Percentiles rank a stretch among this genome's conserved stretches.
Evolutionary conservation across 2,113 vertebrate species (phyloP).

Genomic region (Etheostoma cragini): DNA sequence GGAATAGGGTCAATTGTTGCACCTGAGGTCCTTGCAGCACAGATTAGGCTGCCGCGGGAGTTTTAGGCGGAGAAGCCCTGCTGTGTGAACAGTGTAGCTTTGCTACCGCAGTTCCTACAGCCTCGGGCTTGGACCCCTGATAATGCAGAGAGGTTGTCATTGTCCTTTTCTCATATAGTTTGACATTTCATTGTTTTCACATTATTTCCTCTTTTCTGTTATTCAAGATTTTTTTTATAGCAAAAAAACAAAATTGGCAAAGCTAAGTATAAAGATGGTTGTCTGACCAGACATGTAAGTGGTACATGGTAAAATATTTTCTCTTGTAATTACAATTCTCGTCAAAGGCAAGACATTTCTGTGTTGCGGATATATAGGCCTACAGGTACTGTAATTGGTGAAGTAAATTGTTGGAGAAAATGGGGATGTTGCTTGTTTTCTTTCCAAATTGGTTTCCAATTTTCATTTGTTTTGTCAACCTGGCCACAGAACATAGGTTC

Average conservation of each 20-base stretch:
- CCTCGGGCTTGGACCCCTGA: neutral
- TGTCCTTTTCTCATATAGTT: slow-evolving; percentile 14
- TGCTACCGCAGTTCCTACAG: too few relatives aligned
- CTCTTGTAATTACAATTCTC: slow-evolving; percentile 45
- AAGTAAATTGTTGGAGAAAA: slow-evolving; percentile 61
- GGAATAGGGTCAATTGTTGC: too few relatives aligned
- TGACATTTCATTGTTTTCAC: slow-evolving; percentile 18
- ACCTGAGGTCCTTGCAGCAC: too few relatives aligned
- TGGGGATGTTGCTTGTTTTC: slow-evolving; percentile 53
- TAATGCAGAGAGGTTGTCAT: slow-evolving; percentile 10
- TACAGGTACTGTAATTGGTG: slow-evolving; percentile 40
- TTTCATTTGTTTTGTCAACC: slow-evolving; percentile 68
- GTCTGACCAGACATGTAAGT: slow-evolving; percentile 22
- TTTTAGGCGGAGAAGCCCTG: too few relatives aligned
- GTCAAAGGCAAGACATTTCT: slow-evolving; percentile 33
- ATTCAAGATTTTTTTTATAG: neutral
- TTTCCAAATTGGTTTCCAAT: slow-evolving; percentile 65
- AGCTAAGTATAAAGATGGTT: slow-evolving; percentile 20
- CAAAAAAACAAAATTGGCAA: slow-evolving; percentile 11
- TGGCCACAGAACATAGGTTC: slow-evolving; percentile 55
- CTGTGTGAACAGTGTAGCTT: too few relatives aligned
- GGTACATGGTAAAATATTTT: slow-evolving; percentile 26
- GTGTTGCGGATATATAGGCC: slow-evolving; percentile 41
- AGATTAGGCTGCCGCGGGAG: too few relatives aligned
- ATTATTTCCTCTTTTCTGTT: neutral